Evolutionary conservation across 2,113 vertebrate genomes (phyloP), one percentile per base, ranked within the genome.

Genomic region (Thinocorus orbignyianus): DNA sequence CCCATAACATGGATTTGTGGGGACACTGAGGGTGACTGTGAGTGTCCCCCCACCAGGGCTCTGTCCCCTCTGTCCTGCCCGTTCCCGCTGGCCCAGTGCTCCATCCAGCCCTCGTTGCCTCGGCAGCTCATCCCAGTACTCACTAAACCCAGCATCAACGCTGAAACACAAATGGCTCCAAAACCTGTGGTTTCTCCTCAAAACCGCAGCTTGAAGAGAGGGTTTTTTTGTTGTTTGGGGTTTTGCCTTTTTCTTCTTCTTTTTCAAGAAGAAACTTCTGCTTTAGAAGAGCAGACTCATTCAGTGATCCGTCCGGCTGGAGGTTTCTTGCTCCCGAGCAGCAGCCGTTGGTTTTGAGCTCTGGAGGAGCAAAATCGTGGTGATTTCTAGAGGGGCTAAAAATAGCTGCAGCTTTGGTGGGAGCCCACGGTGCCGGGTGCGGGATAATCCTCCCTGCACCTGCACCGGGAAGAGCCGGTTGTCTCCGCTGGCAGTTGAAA

Each of bases 141-240:
- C 51, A 2, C 28, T 20, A 51, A 54, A 35, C 69, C 68, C 10
- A 3, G 9, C 49, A 0, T 33, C 0, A 10, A 37, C 14, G 10
- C 95, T 14, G 60, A 79, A 70, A 54, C 28, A 73, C 60, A 84
- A 92, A 54, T 30, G 68, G 68, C 51, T 83, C 83, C 90, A 97
- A 91, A 95, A 88, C 31, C 44, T 92, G 95, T 39, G 95, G 91
- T 93, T 97, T 92, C 86, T 92, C 79, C 79, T 33, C 13, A 18
- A 88, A 93, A 95, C 92, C 96, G 14, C 91, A 48, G 9, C 51
- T 92, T 33, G 60, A 58, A 20, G 5, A 5, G 54, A 48, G 19
- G 4, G 7, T 17, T 69, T 54, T 44, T 44, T 55, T 76, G 44
- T 58, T 93, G 35, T n/a, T 93, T 86, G 60, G 55, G 19, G 35